Percentiles rank a stretch among this genome's conserved stretches.
Conservation (phyloP, 2,888 invertebrate species). For the Rhagophthalmus giganteus region DNA sequence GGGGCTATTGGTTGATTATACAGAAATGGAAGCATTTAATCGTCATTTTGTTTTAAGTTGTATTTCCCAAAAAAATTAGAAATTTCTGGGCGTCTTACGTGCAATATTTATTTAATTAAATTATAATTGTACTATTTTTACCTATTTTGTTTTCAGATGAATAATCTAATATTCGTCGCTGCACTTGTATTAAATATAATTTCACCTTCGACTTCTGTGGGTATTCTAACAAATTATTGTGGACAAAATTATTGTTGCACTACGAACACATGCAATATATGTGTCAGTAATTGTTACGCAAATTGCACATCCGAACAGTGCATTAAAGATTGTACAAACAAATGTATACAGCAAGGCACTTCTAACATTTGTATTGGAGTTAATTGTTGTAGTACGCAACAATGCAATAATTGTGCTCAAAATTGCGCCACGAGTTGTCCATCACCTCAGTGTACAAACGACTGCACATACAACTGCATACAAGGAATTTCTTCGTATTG, state of each 20-base stretch:
- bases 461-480: constrained; percentile 4
- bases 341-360: neutral
- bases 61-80: too few relatives aligned
- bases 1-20: too few relatives aligned
- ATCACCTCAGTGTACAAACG: constrained; percentile 1
- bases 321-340: constrained; percentile 7
- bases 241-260: constrained; percentile 7
- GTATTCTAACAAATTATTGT: constrained; percentile 10
- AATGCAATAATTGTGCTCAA: constrained; percentile 8
- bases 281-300: constrained; percentile 7
- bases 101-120: too few relatives aligned
- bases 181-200: too few relatives aligned
- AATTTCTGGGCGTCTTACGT: too few relatives aligned
- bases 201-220: too few relatives aligned
- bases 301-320: constrained; percentile 11
- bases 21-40: too few relatives aligned
- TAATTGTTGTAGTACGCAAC: constrained; percentile 5
- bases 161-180: too few relatives aligned
- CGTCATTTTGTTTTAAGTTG: too few relatives aligned
- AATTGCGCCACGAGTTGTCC: constrained; percentile 7
- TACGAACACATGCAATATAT: constrained; percentile 8
- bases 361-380: constrained; percentile 4
- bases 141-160: too few relatives aligned
- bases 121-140: too few relatives aligned
- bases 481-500: constrained; percentile 7